Conservation (phyloP, 2,113 vertebrate species). For the Chaenogobius annularis region DNA sequence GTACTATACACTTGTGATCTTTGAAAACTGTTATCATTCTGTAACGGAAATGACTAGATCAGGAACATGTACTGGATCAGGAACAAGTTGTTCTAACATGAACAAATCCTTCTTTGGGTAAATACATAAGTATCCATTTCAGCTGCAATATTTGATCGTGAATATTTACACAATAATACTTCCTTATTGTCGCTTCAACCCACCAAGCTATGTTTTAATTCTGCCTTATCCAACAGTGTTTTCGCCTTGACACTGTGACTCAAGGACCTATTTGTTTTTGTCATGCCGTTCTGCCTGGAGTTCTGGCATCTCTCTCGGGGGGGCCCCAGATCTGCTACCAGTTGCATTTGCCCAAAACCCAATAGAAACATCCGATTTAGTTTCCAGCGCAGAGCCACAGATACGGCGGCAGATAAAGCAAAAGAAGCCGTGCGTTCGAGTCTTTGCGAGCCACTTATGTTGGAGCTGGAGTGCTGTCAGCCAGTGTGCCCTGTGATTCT, state of each 20-base stretch:
- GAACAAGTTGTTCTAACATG: no score
- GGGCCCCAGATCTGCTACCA: not conserved
- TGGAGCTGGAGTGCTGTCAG: slow-evolving; percentile 70
- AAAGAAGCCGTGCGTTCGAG: slow-evolving; percentile 59
- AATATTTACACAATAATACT: not conserved
- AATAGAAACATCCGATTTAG: slow-evolving; percentile 25
- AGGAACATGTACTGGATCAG: no score
- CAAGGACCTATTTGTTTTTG: slow-evolving; percentile 5
- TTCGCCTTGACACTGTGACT: not conserved
- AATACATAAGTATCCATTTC: not conserved
- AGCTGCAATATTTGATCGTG: not conserved
- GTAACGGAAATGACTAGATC: no score
- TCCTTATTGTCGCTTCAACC: not conserved
- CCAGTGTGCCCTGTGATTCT: slow-evolving; percentile 65
- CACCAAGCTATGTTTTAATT: not conserved
- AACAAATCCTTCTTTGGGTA: not conserved
- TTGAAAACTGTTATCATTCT: no score
- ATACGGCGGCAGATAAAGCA: slow-evolving; percentile 64
- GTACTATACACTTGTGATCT: no score
- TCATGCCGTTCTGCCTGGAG: slow-evolving; percentile 1
- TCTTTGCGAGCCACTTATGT: slow-evolving; percentile 62
- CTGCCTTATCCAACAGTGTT: not conserved
- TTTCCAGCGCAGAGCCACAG: slow-evolving; percentile 28
- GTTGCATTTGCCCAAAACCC: slow-evolving; percentile 30
- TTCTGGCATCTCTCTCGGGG: not conserved